Base-by-base conservation (phyloP, 2,888 invertebrate genomes). In the Leptinotarsa haldemani region DNA sequence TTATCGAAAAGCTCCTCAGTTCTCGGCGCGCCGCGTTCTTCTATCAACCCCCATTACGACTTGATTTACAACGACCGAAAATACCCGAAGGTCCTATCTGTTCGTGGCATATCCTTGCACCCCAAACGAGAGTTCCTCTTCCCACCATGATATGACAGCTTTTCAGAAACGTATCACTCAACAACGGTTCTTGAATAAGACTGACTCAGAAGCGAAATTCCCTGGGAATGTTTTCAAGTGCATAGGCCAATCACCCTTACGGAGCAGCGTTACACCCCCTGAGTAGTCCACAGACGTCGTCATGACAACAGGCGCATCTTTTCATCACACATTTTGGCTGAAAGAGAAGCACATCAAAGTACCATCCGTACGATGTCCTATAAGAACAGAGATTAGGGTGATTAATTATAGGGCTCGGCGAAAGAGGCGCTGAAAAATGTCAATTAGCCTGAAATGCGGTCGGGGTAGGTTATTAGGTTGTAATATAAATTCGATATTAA, bases 241-340 rank as follows among this genome's bases (percentile, higher is more conserved):
- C 40, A 40, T 61, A 18, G 61, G 16, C 15, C 40, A 16, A 18
- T 61, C 61, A 12, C 40, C 40, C 61, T 61, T 0, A 9, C 69
- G 70, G 69, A 71, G 74, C 77, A 71, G 71, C 77, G 72, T 70
- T 77, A 79, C 79, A 80, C 80, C 80, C 82, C 82, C 81, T 79
- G 78, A 80, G 81, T 78, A 80, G 80, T 79, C 78, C 81, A 80
- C 80, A 80, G 81, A 73, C 82, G 83, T 84, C 78, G 65, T 82
- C 80, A 82, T 82, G 81, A 80, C 75, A 80, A 84, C 83, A 81
- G 83, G 83, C 83, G 83, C 84, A 83, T 84, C 83, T 82, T 82
- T 82, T 80, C 80, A 72, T 77, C 74, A 79, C 78, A 77, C 74
- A 76, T 71, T 65, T 65, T 48, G 50, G 69, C 70, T 61, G 20